Evolutionary conservation across 2,113 vertebrate species (phyloP).

Genomic region (Brachypteracias leptosomus): DNA sequence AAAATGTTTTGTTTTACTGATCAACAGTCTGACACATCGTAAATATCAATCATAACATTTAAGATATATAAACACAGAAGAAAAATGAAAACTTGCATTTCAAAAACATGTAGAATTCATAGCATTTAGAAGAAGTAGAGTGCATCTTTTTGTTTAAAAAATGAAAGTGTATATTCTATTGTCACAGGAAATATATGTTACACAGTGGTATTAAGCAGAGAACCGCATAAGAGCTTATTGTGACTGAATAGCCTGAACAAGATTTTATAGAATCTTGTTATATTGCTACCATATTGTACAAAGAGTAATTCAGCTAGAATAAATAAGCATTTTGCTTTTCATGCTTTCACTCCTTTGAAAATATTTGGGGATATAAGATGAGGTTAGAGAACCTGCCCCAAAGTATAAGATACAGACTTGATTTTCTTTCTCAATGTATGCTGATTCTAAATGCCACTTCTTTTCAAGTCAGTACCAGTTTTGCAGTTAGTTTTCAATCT

Average conservation of each 20-base stretch:
- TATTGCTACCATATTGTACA: not conserved
- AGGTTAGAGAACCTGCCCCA: constrained; percentile 23
- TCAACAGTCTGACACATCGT: constrained; percentile 68
- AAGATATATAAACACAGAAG: constrained; percentile 7
- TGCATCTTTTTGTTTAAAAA: not conserved
- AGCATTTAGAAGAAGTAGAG: not conserved
- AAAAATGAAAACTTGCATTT: constrained; percentile 33
- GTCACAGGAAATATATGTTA: not conserved
- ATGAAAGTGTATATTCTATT: not conserved
- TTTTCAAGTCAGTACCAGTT: constrained; percentile 62
- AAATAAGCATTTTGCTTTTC: constrained; percentile 58
- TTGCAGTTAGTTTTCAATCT: constrained; percentile 62
- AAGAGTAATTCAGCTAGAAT: constrained; percentile 48
- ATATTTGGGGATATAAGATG: constrained; percentile 46
- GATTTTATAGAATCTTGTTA: constrained; percentile 22
- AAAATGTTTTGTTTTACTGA: constrained; percentile 74
- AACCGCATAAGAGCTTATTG: not conserved
- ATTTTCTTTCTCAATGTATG: constrained; percentile 51
- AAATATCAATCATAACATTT: constrained; percentile 59
- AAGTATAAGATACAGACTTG: constrained; percentile 49
- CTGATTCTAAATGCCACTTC: constrained; percentile 62
- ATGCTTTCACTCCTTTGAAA: constrained; percentile 57
- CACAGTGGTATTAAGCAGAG: not conserved
- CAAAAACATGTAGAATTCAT: not conserved
- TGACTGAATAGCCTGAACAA: not conserved